Evolutionary conservation across 2,797 vertebrate genomes (phyloP), one percentile per base, ranked within the genome.

Genomic region (Pantherophis vulpinus): DNA sequence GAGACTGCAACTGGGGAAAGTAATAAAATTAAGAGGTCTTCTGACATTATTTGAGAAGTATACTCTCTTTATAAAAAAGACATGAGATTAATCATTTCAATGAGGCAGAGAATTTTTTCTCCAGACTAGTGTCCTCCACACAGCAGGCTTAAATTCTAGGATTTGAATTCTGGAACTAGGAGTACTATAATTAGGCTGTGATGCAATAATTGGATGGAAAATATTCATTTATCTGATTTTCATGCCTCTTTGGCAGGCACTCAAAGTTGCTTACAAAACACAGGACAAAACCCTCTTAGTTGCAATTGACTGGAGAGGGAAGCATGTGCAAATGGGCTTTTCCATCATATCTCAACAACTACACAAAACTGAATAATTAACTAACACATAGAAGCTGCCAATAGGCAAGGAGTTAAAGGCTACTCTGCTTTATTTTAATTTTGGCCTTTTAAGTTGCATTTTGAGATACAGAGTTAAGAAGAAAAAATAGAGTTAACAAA

Each of bases 1-100:
- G 51, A 90, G 32, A 47, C 10, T 1, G 23, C 14, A 56, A 18
- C 56, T 23, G 61, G 37, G 23, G 42, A 47, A 90, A 90, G 56
- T 10, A 90, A 86, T 60, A 90, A 90, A 51, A 89, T 89, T 83
- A 93, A 55, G 66, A 87, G 20, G 58, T 93, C n/a, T 90, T 87
- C 79, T 90, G 88, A 90, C 18, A 63, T 93, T 93, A 90, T 86
- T 90, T 86, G 88, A 63, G 37, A 70, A 88, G 93, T 94, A 32
- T 37, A 11, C 59, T 54, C 87, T 93, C 18, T 94, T 95, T 92
- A 94, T 4, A 42, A 83, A 93, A 95, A 87, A 37, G 93, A 87
- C 6, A 55, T 16, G 27, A 87, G 32, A 55, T 87, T 54, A 55
- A 87, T 87, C 12, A 29, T 87, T 29, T 87, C 29, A 55, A 87